Percentiles rank a stretch among this genome's conserved stretches.
Conservation (phyloP, 2,888 invertebrate species). For the Synanthedon andrenaeformis region DNA sequence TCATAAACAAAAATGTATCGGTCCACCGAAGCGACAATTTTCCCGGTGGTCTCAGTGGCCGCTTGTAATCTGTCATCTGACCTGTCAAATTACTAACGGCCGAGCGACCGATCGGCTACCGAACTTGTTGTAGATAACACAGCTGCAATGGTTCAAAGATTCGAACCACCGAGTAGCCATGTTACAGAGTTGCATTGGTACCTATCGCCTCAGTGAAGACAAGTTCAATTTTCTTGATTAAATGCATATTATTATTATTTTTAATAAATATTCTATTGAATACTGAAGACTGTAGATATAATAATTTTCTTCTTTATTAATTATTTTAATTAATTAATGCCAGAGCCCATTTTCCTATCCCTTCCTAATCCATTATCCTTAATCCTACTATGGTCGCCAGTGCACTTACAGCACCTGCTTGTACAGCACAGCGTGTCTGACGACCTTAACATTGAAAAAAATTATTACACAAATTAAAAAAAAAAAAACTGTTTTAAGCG, state of each 20-base stretch:
- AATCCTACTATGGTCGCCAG: too few relatives aligned
- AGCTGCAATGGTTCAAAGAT: slow-evolving; percentile 39
- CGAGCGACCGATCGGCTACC: slow-evolving; percentile 67
- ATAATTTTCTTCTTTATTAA: too few relatives aligned
- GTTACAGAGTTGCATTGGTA: slow-evolving; percentile 1
- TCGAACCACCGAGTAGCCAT: slow-evolving; percentile 12
- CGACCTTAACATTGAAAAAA: too few relatives aligned
- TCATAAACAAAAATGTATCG: slow-evolving; percentile 51
- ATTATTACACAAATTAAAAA: too few relatives aligned
- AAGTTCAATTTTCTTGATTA: not conserved
- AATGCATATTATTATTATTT: not conserved
- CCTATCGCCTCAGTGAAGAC: slow-evolving; percentile 13
- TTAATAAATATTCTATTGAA: too few relatives aligned
- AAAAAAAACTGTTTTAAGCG: too few relatives aligned
- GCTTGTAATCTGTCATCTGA: slow-evolving; percentile 68
- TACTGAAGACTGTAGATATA: too few relatives aligned
- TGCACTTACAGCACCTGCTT: too few relatives aligned
- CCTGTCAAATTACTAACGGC: slow-evolving; percentile 71
- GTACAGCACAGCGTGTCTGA: too few relatives aligned
- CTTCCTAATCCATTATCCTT: too few relatives aligned
- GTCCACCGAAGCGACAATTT: slow-evolving; percentile 49
- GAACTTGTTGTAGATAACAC: slow-evolving; percentile 66
- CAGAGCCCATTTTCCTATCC: too few relatives aligned
- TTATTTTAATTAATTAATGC: too few relatives aligned
- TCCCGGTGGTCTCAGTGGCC: slow-evolving; percentile 55